Conservation (phyloP, 2,113 vertebrate species). For the Archilochus colubris region DNA sequence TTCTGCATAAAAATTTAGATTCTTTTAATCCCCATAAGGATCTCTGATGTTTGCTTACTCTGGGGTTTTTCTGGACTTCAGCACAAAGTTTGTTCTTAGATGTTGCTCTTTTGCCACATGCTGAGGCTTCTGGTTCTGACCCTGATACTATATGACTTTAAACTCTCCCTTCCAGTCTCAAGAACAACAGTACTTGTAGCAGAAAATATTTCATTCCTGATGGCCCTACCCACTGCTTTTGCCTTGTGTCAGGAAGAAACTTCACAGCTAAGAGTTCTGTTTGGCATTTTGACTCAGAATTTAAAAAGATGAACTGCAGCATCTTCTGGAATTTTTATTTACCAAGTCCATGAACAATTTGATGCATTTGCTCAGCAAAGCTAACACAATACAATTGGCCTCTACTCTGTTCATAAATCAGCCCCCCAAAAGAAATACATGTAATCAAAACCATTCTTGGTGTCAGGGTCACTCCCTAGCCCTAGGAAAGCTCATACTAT, state of each 20-base stretch:
- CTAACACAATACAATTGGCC: background rate
- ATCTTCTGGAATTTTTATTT: conserved; percentile 1
- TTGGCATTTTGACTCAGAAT: background rate
- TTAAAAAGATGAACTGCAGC: background rate
- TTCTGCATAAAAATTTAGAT: background rate
- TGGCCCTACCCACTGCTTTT: background rate
- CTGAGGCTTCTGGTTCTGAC: background rate
- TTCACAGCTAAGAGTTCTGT: background rate
- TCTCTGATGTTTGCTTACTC: background rate
- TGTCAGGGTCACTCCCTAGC: background rate
- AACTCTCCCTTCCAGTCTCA: background rate
- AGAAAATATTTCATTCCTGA: background rate
- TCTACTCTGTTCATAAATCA: background rate
- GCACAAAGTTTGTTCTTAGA: background rate
- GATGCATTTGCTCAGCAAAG: background rate
- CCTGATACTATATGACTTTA: background rate
- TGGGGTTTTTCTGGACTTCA: background rate
- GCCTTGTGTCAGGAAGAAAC: background rate
- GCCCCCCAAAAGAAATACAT: background rate
- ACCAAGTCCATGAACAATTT: background rate
- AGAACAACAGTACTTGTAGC: background rate
- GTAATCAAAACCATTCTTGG: background rate
- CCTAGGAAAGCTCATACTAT: background rate
- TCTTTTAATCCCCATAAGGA: background rate
- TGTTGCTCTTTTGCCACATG: background rate